phyloP scores from a whole-genome alignment of 2,113 vertebrate species.

The Limanda limanda region DNA sequence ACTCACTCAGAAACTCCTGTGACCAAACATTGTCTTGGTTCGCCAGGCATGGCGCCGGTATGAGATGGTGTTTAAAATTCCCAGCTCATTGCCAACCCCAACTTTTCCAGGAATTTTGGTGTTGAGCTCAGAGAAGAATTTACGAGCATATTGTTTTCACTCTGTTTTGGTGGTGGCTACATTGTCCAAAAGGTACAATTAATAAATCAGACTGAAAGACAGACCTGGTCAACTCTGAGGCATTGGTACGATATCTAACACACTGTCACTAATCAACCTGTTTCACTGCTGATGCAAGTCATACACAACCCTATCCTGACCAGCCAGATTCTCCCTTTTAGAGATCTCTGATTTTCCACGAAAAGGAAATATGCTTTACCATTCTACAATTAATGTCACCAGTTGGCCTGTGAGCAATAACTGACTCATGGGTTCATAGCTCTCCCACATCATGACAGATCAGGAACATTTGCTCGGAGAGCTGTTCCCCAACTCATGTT shows the following conservation, averaged over 20 bases:
- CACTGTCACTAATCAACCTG: constrained; percentile 11
- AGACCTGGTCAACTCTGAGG: constrained; percentile 1
- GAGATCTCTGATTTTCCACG: not conserved
- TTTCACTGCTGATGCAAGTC: constrained; percentile 35
- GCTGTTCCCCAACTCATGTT: constrained; percentile 22
- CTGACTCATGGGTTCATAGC: constrained; percentile 36
- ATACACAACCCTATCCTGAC: not conserved
- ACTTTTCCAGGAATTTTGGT: constrained; percentile 65
- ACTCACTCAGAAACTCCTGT: constrained; percentile 5
- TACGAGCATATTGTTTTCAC: constrained; percentile 78
- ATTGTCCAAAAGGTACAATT: constrained; percentile 42
- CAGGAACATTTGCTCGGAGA: constrained; percentile 38
- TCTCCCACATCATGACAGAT: constrained; percentile 37
- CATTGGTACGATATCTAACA: constrained; percentile 32
- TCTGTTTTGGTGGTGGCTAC: constrained; percentile 42
- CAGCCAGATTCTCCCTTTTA: constrained; percentile 3
- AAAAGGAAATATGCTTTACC: constrained; percentile 15
- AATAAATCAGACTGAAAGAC: constrained; percentile 53
- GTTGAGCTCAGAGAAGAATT: constrained; percentile 64
- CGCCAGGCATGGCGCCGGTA: constrained; percentile 28
- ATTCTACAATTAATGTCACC: constrained; percentile 3
- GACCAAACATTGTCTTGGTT: constrained; percentile 6
- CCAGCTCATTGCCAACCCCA: constrained; percentile 59
- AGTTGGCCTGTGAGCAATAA: constrained; percentile 23
- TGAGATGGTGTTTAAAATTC: constrained; percentile 58